Percentiles rank a stretch among this genome's conserved stretches.
Evolutionary conservation across 2,113 vertebrate genomes (phyloP).

Genomic region (Heptranchias perlo): DNA sequence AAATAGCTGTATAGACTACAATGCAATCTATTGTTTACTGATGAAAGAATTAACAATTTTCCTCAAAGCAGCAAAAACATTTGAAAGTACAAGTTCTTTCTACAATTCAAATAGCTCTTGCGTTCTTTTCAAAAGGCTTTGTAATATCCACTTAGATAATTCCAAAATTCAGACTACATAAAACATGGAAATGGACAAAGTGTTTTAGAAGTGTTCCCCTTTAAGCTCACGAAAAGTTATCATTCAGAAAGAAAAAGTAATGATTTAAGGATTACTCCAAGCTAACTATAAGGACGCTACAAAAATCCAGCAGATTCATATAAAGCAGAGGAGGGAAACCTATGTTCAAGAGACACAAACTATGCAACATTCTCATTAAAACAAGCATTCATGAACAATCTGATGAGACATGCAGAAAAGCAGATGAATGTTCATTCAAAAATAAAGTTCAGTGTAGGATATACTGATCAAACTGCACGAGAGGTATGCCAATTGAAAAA

Average conservation of each 20-base stretch:
- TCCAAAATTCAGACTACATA: slow-evolving; percentile 42
- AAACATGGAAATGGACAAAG: slow-evolving; percentile 49
- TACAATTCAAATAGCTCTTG: neutral
- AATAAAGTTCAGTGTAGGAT: slow-evolving; percentile 88
- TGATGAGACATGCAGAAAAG: slow-evolving; percentile 98
- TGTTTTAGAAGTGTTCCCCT: slow-evolving; percentile 83
- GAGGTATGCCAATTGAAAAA: slow-evolving; percentile 32
- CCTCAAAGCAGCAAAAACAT: neutral
- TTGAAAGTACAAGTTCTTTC: neutral
- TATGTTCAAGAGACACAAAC: slow-evolving; percentile 94
- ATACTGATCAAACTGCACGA: slow-evolving; percentile 51
- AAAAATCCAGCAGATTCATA: slow-evolving; percentile 90
- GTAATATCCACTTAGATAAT: neutral
- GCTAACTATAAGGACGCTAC: slow-evolving; percentile 94
- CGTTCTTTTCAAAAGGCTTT: neutral
- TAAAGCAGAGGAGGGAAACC: slow-evolving; percentile 93
- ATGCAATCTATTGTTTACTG: neutral
- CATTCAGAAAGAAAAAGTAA: slow-evolving; percentile 74
- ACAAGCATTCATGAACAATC: slow-evolving; percentile 98
- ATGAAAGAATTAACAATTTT: neutral
- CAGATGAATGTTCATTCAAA: slow-evolving; percentile 86
- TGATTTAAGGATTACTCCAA: slow-evolving; percentile 82
- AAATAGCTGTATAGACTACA: neutral
- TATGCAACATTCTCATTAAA: slow-evolving; percentile 98
- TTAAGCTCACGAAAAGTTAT: slow-evolving; percentile 81